Evolutionary conservation across 2,113 vertebrate species (phyloP).

Genomic region (Puffinus mauretanicus): DNA sequence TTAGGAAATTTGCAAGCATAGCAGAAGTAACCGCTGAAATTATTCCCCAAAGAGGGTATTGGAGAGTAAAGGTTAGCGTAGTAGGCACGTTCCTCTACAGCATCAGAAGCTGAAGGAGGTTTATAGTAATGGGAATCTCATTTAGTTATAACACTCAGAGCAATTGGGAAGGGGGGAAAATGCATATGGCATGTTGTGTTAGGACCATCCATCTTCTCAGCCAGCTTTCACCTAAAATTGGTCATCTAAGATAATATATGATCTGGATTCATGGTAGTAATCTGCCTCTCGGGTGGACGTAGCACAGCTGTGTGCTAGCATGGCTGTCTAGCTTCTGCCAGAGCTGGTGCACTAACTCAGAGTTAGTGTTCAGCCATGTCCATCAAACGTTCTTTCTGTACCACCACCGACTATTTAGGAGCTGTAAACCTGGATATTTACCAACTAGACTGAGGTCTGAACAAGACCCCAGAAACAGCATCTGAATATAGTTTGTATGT

Average conservation of each 20-base stretch:
- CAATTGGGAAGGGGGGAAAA: not conserved
- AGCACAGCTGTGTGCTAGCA: not conserved
- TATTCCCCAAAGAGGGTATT: not conserved
- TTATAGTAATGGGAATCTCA: not conserved
- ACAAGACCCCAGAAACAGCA: not conserved
- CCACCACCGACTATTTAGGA: not conserved
- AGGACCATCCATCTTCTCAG: not conserved
- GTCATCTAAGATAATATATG: not conserved
- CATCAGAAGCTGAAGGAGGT: not conserved
- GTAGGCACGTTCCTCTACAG: not conserved
- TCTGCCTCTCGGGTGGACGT: not conserved
- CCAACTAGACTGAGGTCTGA: not conserved
- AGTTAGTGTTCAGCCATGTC: not conserved
- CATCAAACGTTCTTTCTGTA: not conserved
- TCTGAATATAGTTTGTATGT: not conserved
- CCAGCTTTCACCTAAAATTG: not conserved
- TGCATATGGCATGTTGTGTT: not conserved
- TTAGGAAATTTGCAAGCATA: not conserved
- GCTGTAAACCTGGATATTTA: not conserved
- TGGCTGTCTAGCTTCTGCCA: not conserved
- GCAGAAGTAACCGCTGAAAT: not conserved
- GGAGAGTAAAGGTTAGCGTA: not conserved
- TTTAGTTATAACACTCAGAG: not conserved
- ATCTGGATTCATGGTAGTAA: not conserved
- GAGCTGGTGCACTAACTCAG: not conserved